phyloP scores from a whole-genome alignment of 2,888 invertebrate genomes.

The Machimus rusticus region DNA sequence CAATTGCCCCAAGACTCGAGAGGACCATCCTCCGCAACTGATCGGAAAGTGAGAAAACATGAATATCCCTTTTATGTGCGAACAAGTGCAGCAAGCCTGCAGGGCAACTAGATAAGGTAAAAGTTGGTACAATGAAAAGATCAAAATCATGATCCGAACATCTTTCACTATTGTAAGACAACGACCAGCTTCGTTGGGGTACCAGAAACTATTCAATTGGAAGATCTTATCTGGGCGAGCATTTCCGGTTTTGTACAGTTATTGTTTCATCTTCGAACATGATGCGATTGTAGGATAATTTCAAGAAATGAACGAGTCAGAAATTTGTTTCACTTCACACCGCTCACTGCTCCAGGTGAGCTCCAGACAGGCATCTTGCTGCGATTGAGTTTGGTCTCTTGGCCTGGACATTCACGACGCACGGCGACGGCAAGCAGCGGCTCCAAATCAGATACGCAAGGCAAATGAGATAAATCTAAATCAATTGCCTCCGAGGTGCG shows the following conservation, averaged over 20 bases:
- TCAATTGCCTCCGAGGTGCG: constrained; percentile 17
- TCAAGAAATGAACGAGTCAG: constrained; percentile 17
- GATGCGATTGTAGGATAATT: constrained; percentile 30
- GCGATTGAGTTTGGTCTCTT: neutral
- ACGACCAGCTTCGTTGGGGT: constrained; percentile 7
- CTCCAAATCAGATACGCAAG: neutral
- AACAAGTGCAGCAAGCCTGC: constrained; percentile 9
- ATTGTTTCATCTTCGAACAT: constrained; percentile 27
- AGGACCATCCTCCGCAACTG: neutral
- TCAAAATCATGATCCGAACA: constrained; percentile 29
- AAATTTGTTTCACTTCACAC: constrained; percentile 30
- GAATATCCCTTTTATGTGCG: constrained; percentile 13
- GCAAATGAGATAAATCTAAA: constrained; percentile 23
- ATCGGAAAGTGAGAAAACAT: neutral
- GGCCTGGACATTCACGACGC: neutral
- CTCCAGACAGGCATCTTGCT: neutral
- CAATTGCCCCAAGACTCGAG: neutral
- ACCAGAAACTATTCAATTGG: constrained; percentile 15
- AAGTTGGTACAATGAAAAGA: constrained; percentile 29
- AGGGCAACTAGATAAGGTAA: constrained; percentile 12
- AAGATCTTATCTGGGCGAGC: constrained; percentile 25
- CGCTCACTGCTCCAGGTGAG: constrained; percentile 29
- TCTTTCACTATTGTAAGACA: constrained; percentile 34
- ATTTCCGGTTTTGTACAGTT: constrained; percentile 33
- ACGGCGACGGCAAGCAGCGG: neutral